These are phyloP conservation scores for Alaudala cheleensis DNA, from an alignment of 2,113 vertebrate species.

Conservation along the genomic window DNA sequence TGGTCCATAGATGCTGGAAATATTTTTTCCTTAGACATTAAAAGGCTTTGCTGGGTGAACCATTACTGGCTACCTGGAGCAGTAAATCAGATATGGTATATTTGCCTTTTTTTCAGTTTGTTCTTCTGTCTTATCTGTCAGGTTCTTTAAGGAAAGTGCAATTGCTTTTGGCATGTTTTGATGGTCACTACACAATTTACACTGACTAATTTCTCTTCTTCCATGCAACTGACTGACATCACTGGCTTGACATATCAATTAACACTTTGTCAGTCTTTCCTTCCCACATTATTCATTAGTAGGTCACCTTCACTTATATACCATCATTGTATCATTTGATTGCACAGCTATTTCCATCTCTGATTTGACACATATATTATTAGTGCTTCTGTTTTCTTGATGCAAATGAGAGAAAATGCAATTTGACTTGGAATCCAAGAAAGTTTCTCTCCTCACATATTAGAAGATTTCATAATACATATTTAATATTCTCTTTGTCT, in stretches of 20 bases:
- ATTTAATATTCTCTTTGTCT: slow-evolving; percentile 8
- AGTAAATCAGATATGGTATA: not conserved
- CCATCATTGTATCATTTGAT: slow-evolving; percentile 28
- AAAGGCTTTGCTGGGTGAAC: not conserved
- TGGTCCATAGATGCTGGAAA: not conserved
- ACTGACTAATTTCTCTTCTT: slow-evolving; percentile 27
- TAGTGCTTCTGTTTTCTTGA: slow-evolving; percentile 15
- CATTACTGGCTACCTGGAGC: not conserved
- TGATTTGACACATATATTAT: slow-evolving; percentile 1
- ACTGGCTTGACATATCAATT: slow-evolving; percentile 39
- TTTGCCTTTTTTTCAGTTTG: not conserved
- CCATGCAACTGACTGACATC: not conserved
- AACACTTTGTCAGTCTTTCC: slow-evolving; percentile 33
- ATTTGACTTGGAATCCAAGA: slow-evolving; percentile 6
- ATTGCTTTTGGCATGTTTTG: not conserved
- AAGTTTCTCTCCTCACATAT: not conserved
- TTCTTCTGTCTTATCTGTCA: not conserved
- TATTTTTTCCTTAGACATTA: not conserved
- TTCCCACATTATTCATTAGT: slow-evolving; percentile 22
- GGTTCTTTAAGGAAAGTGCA: not conserved
- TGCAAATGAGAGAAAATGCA: not conserved
- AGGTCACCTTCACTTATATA: slow-evolving; percentile 46
- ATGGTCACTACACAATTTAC: not conserved
- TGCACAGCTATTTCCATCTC: slow-evolving; percentile 15
- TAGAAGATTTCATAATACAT: not conserved